phyloP scores from a whole-genome alignment of 92 coral and sea anemone genomes.

The Epizoanthus fatuus region DNA sequence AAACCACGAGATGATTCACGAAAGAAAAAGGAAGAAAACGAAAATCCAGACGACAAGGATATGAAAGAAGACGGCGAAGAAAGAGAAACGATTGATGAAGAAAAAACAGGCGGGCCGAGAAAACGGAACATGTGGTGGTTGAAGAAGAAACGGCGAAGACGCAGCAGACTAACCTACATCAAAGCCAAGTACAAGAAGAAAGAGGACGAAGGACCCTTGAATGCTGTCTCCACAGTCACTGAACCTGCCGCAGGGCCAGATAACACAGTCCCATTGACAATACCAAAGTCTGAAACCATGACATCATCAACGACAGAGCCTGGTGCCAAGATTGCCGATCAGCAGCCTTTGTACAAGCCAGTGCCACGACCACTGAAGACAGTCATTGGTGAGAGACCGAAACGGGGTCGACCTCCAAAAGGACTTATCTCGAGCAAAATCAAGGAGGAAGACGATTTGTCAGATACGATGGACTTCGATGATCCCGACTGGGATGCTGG shows the following conservation, averaged over 20 bases:
- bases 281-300: slow-evolving; percentile 13
- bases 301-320: slow-evolving; percentile 58
- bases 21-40: slow-evolving; percentile 10
- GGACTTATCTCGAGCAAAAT: slow-evolving; percentile 56
- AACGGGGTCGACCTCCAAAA: slow-evolving; percentile 87
- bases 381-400: slow-evolving; percentile 69
- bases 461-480: slow-evolving; percentile 48
- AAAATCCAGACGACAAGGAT: slow-evolving; percentile 18
- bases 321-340: slow-evolving; percentile 71
- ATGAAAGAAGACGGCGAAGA: slow-evolving; percentile 45
- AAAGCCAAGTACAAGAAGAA: slow-evolving; percentile 87
- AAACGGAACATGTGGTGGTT: slow-evolving; percentile 86
- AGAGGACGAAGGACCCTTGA: slow-evolving; percentile 74
- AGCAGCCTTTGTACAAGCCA: slow-evolving; percentile 51
- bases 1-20: slow-evolving; percentile 17
- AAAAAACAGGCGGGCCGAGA: slow-evolving; percentile 62
- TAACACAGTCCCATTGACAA: not conserved
- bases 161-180: slow-evolving; percentile 86
- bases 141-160: slow-evolving; percentile 85
- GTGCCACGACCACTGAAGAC: slow-evolving; percentile 35
- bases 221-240: not conserved
- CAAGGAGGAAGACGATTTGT: slow-evolving; percentile 56
- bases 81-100: slow-evolving; percentile 48
- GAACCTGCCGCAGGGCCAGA: slow-evolving; percentile 3
- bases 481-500: slow-evolving; percentile 88